phyloP scores from a whole-genome alignment of 2,888 invertebrate genomes.

The Chymomyza fuscimana region DNA sequence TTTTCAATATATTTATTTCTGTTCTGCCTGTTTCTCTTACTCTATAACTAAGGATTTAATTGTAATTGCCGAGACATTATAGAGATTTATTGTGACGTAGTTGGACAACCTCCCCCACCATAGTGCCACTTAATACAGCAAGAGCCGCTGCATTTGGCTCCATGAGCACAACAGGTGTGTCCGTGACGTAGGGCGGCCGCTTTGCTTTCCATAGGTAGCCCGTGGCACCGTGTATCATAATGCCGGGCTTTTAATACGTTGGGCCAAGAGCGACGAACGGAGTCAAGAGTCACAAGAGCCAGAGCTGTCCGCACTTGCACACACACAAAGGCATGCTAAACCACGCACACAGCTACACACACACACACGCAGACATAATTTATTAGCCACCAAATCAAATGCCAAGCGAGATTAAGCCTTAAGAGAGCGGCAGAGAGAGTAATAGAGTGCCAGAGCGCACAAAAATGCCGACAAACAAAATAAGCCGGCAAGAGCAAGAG shows the following conservation, averaged over 20 bases:
- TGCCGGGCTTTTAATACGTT: no score
- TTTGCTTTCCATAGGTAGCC: neutral
- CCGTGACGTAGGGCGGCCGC: conserved; percentile 43
- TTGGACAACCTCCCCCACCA: neutral
- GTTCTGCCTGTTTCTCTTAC: neutral
- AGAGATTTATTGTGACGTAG: neutral
- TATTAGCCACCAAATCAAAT: conserved; percentile 31
- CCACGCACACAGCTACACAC: conserved; percentile 3
- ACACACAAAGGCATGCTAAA: neutral
- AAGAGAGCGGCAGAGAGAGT: neutral
- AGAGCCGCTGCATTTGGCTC: conserved; percentile 37
- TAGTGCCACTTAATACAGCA: no score
- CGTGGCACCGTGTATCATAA: neutral
- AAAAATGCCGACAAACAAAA: conserved; percentile 45
- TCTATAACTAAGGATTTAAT: neutral
- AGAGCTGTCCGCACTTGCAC: neutral
- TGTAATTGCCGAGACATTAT: neutral
- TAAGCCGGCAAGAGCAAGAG: conserved; percentile 26
- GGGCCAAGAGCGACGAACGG: conserved; percentile 5
- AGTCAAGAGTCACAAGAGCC: conserved; percentile 4
- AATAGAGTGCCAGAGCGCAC: conserved; percentile 1
- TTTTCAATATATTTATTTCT: neutral
- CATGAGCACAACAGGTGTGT: conserved; percentile 58
- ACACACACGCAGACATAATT: conserved; percentile 31
- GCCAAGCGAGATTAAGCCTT: conserved; percentile 19